Base-by-base conservation (phyloP, 2,888 invertebrate genomes). In the Tupiocoris notatus region DNA sequence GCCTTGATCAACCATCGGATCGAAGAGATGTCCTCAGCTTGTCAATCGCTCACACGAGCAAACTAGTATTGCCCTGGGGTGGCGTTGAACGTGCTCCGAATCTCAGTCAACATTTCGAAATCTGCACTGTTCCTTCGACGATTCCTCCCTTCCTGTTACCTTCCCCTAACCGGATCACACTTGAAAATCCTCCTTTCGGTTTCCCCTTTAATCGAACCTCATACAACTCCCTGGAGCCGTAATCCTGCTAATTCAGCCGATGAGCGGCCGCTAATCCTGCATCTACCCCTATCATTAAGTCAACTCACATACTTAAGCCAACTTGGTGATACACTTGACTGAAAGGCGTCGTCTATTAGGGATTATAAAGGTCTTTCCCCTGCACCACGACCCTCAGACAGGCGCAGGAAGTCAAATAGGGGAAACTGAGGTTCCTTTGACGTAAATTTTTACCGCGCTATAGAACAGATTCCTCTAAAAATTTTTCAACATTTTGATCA, bases 271-370 rank as follows among this genome's bases (percentile, higher is more conserved):
- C 65, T 65, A 65, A 65, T 65, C 65, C 39, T 3, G 39, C 3
- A 12, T 7, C 39, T 12, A 12, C 39, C 39, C 65, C 63, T n/a
- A 25, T 17, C 39, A 24, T 21, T 64, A 22, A 39, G 25, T 65
- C 39, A 39, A n/a, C 65, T 65, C 65, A 65, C 65, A 65, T 65
- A 63, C 63, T 63, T 63, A 63, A 63, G 17, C 17, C 65, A 2
- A 21, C 6, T 39, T 12, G 39, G 39, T 12, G 39, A 12, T 39
- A 39, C 39, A 39, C 3, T 3, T 39, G 39, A 39, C 39, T 39
- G 3, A 12, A 39, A 39, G 12, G 39, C 39, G 12, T 39, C 39
- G 39, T 39, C 39, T n/a, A 39, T 39, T 12, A 7, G 39, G 39
- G 39, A 39, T 39, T 39, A n/a, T n/a, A n/a, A n/a, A n/a, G n/a